phyloP scores from a whole-genome alignment of 2,888 invertebrate genomes.

The Oxyscelio sp. region DNA sequence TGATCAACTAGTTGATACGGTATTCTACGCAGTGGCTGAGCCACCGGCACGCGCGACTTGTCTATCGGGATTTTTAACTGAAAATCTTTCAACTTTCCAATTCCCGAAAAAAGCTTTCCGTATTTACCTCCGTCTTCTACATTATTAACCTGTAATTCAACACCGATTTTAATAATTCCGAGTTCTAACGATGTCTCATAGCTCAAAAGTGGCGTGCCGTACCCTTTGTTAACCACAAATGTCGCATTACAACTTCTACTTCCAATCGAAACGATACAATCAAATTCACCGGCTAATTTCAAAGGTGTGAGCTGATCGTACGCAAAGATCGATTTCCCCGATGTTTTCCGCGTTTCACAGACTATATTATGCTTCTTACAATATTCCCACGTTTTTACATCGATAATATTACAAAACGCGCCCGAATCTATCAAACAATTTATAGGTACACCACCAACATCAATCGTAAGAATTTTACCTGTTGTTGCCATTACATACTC shows the following conservation, averaged over 20 bases:
- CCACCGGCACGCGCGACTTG: conserved; percentile 46
- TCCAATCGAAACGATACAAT: too few relatives aligned
- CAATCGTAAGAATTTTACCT: too few relatives aligned
- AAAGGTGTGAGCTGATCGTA: conserved; percentile 72
- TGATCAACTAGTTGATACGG: too few relatives aligned
- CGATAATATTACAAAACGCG: conserved; percentile 72
- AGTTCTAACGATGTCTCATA: conserved; percentile 69
- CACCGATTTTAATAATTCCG: conserved; percentile 73
- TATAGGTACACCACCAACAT: too few relatives aligned
- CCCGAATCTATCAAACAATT: conserved; percentile 73
- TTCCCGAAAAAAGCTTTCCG: not conserved
- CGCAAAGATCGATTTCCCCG: conserved; percentile 63
- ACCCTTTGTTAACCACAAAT: conserved; percentile 64
- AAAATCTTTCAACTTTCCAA: conserved; percentile 81
- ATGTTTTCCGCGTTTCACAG: conserved; percentile 54
- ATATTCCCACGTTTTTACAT: conserved; percentile 62
- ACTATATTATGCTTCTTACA: conserved; percentile 56
- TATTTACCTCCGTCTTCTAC: not conserved
- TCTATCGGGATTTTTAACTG: conserved; percentile 78
- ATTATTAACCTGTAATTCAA: conserved; percentile 33
- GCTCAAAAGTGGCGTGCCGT: conserved; percentile 62
- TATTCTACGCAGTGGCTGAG: conserved; percentile 52
- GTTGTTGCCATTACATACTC: conserved; percentile 4
- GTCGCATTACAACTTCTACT: conserved; percentile 51
- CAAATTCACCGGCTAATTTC: conserved; percentile 75